Evolutionary conservation across 2,797 vertebrate species (phyloP).

Genomic region (Cirrhinus mrigala): DNA sequence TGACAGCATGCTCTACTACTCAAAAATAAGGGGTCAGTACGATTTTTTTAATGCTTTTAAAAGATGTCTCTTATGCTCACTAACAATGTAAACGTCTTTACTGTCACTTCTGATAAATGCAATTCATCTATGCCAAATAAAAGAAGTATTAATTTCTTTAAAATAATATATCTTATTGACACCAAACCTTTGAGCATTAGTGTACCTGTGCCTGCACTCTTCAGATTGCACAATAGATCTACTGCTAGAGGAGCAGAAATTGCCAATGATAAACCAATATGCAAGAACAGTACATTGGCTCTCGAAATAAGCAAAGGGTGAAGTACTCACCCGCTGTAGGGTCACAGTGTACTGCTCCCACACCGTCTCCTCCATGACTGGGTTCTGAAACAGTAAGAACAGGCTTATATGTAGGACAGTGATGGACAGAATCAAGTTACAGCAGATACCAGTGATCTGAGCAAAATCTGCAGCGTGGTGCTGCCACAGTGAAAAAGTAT

Average conservation of each 20-base stretch:
- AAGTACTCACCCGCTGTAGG: slow-evolving; percentile 89
- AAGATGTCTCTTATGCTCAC: background rate
- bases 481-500: slow-evolving; percentile 38
- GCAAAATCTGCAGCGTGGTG: slow-evolving; percentile 36
- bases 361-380: slow-evolving; percentile 94
- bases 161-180: too few relatives aligned
- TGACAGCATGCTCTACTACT: background rate
- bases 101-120: background rate
- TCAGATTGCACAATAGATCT: slow-evolving; percentile 74
- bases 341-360: slow-evolving; percentile 98
- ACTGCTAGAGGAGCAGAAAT: slow-evolving; percentile 47
- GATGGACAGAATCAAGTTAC: slow-evolving; percentile 35
- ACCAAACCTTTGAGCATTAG: too few relatives aligned
- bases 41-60: background rate
- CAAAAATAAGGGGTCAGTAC: background rate
- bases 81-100: background rate
- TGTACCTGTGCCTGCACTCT: slow-evolving; percentile 56
- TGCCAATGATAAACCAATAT: background rate
- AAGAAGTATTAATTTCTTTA: background rate
- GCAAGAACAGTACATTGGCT: background rate
- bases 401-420: background rate
- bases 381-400: slow-evolving; percentile 76
- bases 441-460: slow-evolving; percentile 1
- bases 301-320: background rate
- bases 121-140: background rate